Percentiles rank a stretch among this genome's conserved stretches.
phyloP scores from a whole-genome alignment of 53 echinoderm and acorn worm species.

The Echinarachnius parma region DNA sequence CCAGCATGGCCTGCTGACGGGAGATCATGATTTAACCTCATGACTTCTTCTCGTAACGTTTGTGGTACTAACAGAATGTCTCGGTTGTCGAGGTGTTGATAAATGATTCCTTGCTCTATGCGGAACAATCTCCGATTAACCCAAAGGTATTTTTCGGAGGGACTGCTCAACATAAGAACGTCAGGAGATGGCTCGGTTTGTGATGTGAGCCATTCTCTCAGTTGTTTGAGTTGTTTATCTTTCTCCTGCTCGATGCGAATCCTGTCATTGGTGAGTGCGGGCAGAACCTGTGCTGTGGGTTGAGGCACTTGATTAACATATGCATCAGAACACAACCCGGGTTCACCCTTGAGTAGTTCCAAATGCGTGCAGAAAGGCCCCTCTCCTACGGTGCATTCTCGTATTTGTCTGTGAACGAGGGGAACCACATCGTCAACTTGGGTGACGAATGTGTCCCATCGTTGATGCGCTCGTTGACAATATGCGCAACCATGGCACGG shows the following conservation, averaged over 20 bases:
- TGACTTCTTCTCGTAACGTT: conserved; percentile 16
- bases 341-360: too few relatives aligned
- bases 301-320: too few relatives aligned
- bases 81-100: conserved; percentile 6
- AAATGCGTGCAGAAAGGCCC: too few relatives aligned
- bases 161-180: conserved; percentile 28
- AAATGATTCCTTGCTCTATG: conserved; percentile 35
- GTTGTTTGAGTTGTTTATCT: background rate
- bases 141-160: conserved; percentile 45
- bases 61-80: conserved; percentile 40
- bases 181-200: conserved; percentile 30
- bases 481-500: conserved; percentile 53
- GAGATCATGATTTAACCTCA: conserved; percentile 54
- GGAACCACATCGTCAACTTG: conserved; percentile 51
- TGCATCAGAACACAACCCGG: too few relatives aligned
- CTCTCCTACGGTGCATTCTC: too few relatives aligned
- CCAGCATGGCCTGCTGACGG: conserved; percentile 65
- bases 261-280: too few relatives aligned
- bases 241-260: conserved; percentile 25
- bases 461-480: conserved; percentile 39
- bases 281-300: too few relatives aligned
- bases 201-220: conserved; percentile 28
- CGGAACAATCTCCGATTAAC: conserved; percentile 35
- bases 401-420: background rate
- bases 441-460: conserved; percentile 45